Conservation (phyloP, 2,113 vertebrate species). For the Myotis brandtii region DNA sequence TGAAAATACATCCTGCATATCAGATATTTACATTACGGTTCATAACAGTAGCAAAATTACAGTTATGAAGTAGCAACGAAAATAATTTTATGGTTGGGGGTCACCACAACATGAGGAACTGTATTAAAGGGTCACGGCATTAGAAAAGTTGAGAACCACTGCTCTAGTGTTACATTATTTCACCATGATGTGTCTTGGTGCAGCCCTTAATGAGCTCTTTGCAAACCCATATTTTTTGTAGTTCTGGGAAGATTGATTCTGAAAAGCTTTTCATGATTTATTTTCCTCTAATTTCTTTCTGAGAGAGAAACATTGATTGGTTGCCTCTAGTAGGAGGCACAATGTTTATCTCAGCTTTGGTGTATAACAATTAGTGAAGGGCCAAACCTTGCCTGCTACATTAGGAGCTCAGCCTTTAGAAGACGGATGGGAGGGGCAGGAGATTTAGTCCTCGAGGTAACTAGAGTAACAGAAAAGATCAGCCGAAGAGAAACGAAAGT, state of each 20-base stretch:
- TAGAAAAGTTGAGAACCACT: no score
- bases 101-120: no score
- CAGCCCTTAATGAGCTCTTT: neutral
- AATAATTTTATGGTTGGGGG: no score
- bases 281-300: neutral
- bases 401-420: neutral
- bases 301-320: no score
- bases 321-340: neutral
- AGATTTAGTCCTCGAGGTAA: neutral
- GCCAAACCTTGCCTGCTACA: neutral
- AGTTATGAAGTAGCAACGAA: no score
- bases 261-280: conserved; percentile 6
- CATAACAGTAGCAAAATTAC: no score
- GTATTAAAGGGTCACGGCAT: no score
- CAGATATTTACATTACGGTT: no score
- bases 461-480: neutral
- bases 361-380: neutral
- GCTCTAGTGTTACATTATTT: neutral
- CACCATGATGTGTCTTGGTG: neutral
- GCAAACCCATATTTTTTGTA: neutral
- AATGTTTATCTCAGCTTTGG: neutral
- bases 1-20: no score
- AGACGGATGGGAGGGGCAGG: neutral
- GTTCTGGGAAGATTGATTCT: conserved; percentile 8
- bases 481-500: conserved; percentile 8